Percentiles rank a stretch among this genome's conserved stretches.
Conservation (phyloP, 2,797 vertebrate species). For the Cryptoprocta ferox region DNA sequence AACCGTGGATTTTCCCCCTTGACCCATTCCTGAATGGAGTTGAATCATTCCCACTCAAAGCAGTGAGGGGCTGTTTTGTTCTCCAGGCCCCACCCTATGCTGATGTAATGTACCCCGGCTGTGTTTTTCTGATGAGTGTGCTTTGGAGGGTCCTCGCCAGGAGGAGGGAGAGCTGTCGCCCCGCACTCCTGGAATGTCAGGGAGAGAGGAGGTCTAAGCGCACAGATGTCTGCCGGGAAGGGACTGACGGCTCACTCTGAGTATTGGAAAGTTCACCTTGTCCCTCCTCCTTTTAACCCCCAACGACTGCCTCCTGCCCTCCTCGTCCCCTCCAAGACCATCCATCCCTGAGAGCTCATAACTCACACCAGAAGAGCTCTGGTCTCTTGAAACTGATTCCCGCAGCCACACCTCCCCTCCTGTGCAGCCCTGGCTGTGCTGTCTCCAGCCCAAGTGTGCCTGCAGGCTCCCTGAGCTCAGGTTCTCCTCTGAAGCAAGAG, state of each 20-base stretch:
- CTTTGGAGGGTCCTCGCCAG: conserved; percentile 77
- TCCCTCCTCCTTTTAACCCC: neutral
- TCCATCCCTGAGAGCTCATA: conserved; percentile 18
- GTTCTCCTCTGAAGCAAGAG: neutral
- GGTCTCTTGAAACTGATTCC: conserved; percentile 50
- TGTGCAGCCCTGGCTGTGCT: neutral
- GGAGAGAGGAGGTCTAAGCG: neutral
- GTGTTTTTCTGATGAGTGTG: conserved; percentile 80
- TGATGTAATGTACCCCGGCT: conserved; percentile 85
- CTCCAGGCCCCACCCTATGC: conserved; percentile 81
- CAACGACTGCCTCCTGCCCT: neutral
- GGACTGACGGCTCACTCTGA: neutral
- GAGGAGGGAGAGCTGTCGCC: neutral
- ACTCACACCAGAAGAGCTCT: conserved; percentile 47
- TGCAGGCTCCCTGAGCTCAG: neutral
- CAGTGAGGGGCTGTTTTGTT: conserved; percentile 80
- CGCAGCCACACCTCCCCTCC: neutral
- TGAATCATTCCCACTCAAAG: conserved; percentile 74
- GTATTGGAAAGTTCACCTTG: neutral
- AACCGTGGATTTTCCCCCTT: conserved; percentile 56
- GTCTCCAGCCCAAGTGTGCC: neutral
- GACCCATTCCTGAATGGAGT: conserved; percentile 70
- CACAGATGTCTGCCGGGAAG: neutral
- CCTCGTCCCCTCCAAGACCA: neutral
- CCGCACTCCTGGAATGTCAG: neutral